Conservation (phyloP, 2,888 invertebrate genomes). For the Lottia scabra region DNA sequence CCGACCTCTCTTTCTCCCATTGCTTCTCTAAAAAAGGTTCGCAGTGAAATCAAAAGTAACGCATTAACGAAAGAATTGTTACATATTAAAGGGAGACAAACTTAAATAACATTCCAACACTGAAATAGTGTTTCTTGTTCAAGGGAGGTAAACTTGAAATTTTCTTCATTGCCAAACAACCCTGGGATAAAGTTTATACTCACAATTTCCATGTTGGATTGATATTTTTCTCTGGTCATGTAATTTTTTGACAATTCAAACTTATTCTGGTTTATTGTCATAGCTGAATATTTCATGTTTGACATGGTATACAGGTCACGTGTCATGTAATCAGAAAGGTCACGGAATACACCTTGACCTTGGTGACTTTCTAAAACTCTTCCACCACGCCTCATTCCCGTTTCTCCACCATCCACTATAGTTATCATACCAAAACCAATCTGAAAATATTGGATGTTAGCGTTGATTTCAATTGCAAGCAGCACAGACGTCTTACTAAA, state of each 20-base stretch:
- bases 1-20: too few relatives aligned
- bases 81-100: too few relatives aligned
- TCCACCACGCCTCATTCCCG: constrained; percentile 2
- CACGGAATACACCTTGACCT: constrained; percentile 12
- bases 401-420: constrained; percentile 12
- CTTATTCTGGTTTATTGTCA: not conserved
- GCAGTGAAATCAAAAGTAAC: too few relatives aligned
- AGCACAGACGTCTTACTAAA: too few relatives aligned
- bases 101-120: too few relatives aligned
- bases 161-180: too few relatives aligned
- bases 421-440: not conserved
- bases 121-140: too few relatives aligned
- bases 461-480: too few relatives aligned
- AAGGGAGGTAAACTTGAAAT: too few relatives aligned
- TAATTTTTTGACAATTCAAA: not conserved
- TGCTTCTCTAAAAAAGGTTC: too few relatives aligned
- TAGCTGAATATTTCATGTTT: not conserved
- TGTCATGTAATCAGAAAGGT: constrained; percentile 1
- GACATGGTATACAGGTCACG: not conserved
- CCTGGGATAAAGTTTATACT: not conserved
- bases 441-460: not conserved
- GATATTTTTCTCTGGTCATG: not conserved
- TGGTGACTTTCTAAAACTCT: constrained; percentile 8
- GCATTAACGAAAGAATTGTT: too few relatives aligned
- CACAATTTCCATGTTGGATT: not conserved